A percentile compares a stretch with the other conserved stretches of the same genome.
These are phyloP conservation scores for Cossypha polioptera DNA, from an alignment of 2,797 vertebrate genomes.

Conservation along the genomic window DNA sequence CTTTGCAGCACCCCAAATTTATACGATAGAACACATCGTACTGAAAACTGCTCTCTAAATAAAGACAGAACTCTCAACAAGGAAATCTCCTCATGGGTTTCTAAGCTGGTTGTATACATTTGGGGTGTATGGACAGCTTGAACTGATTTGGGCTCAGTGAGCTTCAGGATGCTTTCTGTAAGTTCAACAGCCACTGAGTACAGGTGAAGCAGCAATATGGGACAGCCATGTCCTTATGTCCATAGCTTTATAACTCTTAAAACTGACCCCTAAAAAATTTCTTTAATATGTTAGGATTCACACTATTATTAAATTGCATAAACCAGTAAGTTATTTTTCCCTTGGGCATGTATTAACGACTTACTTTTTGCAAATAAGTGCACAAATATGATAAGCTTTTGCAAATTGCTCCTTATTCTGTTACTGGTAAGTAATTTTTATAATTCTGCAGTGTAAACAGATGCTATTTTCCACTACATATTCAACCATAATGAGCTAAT, in stretches of 20 bases:
- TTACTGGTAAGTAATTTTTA: conserved; percentile 78
- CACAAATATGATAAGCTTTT: conserved; percentile 76
- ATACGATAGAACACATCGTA: fast-evolving
- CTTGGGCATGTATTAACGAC: conserved; percentile 59
- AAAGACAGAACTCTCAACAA: not conserved
- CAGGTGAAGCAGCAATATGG: not conserved
- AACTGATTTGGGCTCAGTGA: not conserved
- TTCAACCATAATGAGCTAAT: conserved; percentile 70
- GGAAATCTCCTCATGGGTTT: not conserved
- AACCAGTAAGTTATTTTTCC: conserved; percentile 37
- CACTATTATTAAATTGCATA: not conserved
- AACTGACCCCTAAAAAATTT: not conserved
- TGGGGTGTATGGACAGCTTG: not conserved
- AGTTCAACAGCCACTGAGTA: not conserved
- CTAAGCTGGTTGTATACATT: not conserved
- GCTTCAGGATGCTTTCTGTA: not conserved
- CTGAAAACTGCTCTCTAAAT: not conserved
- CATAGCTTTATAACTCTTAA: not conserved
- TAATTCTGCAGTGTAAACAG: conserved; percentile 73
- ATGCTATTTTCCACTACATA: conserved; percentile 71
- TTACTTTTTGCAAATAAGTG: conserved; percentile 71
- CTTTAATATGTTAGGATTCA: conserved; percentile 9
- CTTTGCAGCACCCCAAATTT: not conserved
- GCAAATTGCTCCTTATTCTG: conserved; percentile 72
- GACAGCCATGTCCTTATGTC: not conserved